These are phyloP conservation scores for Ellobium chinense DNA, from an alignment of 2,888 invertebrate genomes.

Conservation along the genomic window DNA sequence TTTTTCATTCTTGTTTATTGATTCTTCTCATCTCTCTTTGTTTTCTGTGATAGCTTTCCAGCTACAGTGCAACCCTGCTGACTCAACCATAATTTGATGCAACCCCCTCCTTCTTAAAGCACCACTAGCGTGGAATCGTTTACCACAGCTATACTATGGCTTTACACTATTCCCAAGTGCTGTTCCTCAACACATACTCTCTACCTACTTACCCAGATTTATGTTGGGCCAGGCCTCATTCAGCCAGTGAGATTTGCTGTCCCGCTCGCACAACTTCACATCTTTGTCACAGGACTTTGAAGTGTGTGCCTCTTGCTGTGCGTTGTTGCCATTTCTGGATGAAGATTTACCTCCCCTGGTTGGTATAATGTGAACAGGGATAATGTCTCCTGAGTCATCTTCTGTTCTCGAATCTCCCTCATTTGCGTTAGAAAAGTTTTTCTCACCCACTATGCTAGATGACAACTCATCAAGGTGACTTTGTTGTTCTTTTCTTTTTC, in stretches of 20 bases:
- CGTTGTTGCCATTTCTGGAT: slow-evolving; percentile 47
- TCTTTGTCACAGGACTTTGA: neutral
- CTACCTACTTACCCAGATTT: slow-evolving; percentile 40
- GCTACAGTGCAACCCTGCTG: no score
- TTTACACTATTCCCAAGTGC: no score
- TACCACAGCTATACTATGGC: no score
- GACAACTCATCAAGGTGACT: neutral
- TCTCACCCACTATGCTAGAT: neutral
- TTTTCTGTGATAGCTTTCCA: no score
- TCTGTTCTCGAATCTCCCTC: slow-evolving; percentile 43
- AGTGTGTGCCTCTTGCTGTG: slow-evolving; percentile 23
- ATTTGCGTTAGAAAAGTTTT: slow-evolving; percentile 8
- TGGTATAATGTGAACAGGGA: slow-evolving; percentile 67
- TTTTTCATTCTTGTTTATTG: no score
- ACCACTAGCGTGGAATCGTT: no score
- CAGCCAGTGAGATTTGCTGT: slow-evolving; percentile 15
- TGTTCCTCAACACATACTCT: no score
- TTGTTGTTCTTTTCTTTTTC: slow-evolving; percentile 35
- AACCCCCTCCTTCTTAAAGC: no score
- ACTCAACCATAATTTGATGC: no score
- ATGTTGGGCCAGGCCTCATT: slow-evolving; percentile 38
- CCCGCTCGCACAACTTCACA: neutral
- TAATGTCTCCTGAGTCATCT: slow-evolving; percentile 70
- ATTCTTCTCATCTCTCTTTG: no score
- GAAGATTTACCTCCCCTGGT: slow-evolving; percentile 46